Evolutionary conservation across 2,888 invertebrate species (phyloP).

Genomic region (Gastracanthus pulcherrimus): DNA sequence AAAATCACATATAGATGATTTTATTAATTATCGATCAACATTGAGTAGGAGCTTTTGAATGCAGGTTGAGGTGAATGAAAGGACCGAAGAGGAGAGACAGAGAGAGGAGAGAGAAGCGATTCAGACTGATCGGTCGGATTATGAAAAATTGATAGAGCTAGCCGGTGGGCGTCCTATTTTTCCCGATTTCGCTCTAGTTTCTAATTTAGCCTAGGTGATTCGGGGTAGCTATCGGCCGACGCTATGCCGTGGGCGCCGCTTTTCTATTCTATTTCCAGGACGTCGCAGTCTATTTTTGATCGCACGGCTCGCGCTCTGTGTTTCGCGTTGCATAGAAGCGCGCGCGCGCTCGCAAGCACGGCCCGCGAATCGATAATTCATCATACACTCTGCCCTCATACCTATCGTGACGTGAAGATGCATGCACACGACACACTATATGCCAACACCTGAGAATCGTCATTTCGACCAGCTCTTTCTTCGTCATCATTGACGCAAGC

Average conservation of each 20-base stretch:
- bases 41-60: no score
- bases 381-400: neutral
- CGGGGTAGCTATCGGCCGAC: neutral
- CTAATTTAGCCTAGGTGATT: neutral
- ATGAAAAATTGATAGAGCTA: slow-evolving; percentile 5
- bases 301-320: neutral
- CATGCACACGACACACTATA: neutral
- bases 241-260: slow-evolving; percentile 1
- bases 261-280: slow-evolving; percentile 49
- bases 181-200: neutral
- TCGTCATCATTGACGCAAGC: no score
- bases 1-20: no score
- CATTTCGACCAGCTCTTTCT: neutral
- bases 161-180: neutral
- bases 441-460: neutral
- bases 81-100: no score
- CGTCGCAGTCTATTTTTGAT: slow-evolving; percentile 28
- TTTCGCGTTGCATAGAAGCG: slow-evolving; percentile 2
- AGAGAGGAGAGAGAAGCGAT: no score
- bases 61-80: no score
- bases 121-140: no score
- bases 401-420: neutral
- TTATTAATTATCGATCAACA: no score
- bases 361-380: slow-evolving; percentile 24
- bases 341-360: slow-evolving; percentile 4